Base-by-base conservation (phyloP, 2,888 invertebrate species). In the Myathropa florea region DNA sequence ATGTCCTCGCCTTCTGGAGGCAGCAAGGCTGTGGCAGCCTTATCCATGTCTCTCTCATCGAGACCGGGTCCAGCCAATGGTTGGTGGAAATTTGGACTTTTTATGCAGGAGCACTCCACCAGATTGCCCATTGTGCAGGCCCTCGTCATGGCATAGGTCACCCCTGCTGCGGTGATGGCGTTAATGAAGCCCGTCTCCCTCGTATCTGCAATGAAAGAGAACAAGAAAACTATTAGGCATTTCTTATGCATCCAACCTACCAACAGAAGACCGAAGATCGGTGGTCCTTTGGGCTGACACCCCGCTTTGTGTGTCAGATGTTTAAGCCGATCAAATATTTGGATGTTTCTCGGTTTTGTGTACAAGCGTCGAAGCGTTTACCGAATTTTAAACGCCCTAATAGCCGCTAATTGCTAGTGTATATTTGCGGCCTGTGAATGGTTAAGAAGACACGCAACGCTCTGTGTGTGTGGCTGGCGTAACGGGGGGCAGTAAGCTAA, bases 171-270 rank as follows among this genome's bases (percentile, higher is more conserved):
- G 10, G 97, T 96, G 90, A 98, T 96, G 72, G 98, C 97, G 92
- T 97, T 97, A 90, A 98, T 96, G 93, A 97, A 98, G 71, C 97
- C 97, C 64, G 97, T 97, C 93, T 98, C 98, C 88, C 97, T 94
- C 6, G 97, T 97, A 93, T 98, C 98, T 98, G 95, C 2, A 88
- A 78, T n/a, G 3, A 4, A 71, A 76, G 59, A 21, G 28, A 75
- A 72, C 21, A 21, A 59, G 28, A 72, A 72, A 57, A 30, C 23
- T 60, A 21, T 39, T 26, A 28, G 18, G 46, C n/a, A 7, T 6
- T 18, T 46, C 46, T 18, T 18, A 18, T 46, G 18, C 18, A 12
- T 30, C 30, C 28, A 6, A 4, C 7, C 28, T 4, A 2, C 28
- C 28, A 28, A 7, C 3, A 6, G 30, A 4, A 9, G 1, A 10